Evolutionary conservation across 2,113 vertebrate species (phyloP).

Genomic region (Chamaetylas fuelleborni): DNA sequence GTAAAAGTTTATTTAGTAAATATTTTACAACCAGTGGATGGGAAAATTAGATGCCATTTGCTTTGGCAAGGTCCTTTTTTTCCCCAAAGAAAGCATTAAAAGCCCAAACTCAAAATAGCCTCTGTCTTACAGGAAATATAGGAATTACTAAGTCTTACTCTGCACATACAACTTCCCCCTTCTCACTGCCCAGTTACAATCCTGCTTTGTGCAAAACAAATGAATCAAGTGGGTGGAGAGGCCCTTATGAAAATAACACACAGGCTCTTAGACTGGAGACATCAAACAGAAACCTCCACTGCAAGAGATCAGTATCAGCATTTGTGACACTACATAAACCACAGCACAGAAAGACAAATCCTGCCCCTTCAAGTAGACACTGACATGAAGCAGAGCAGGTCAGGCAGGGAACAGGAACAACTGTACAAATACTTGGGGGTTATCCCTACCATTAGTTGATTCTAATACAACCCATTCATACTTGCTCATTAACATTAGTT

Average conservation of each 20-base stretch:
- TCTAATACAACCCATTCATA: background rate
- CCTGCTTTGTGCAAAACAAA: conserved; percentile 31
- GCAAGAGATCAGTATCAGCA: conserved; percentile 6
- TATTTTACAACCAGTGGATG: background rate
- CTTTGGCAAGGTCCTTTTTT: background rate
- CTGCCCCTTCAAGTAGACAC: background rate
- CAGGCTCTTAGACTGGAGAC: background rate
- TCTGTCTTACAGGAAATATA: background rate
- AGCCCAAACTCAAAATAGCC: background rate
- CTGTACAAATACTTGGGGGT: background rate
- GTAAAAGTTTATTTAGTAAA: background rate
- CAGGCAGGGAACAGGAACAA: conserved; percentile 36
- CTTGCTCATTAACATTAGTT: background rate
- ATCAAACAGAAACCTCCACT: conserved; percentile 39
- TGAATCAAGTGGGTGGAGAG: background rate
- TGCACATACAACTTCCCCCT: background rate
- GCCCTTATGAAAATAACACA: conserved; percentile 45
- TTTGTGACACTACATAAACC: conserved; percentile 56
- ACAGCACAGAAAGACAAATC: background rate
- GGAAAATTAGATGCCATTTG: background rate
- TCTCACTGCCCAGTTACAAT: background rate
- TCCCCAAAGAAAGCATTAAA: background rate
- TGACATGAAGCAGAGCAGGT: conserved; percentile 56
- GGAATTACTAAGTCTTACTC: background rate
- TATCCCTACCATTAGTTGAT: background rate